Evolutionary conservation across 2,113 vertebrate genomes (phyloP).

Genomic region (Antennarius striatus): DNA sequence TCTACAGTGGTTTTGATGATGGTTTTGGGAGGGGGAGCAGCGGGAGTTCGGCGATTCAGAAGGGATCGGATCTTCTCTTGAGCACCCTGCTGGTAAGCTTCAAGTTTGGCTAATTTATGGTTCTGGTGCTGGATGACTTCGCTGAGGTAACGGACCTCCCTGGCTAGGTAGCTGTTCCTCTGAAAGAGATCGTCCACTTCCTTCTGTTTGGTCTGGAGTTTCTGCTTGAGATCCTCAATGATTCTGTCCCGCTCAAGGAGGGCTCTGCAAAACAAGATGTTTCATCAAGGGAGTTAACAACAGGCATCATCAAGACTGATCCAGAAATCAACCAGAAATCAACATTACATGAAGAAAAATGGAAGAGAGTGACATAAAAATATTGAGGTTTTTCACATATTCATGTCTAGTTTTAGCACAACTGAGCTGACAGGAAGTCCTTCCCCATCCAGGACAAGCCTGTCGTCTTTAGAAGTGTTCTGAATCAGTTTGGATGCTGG

Average conservation of each 20-base stretch:
- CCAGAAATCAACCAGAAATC: too few relatives aligned
- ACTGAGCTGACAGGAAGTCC: too few relatives aligned
- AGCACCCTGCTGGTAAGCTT: slow-evolving; percentile 61
- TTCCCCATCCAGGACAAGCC: too few relatives aligned
- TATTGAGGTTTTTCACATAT: background rate
- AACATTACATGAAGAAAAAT: too few relatives aligned
- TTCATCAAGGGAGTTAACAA: too few relatives aligned
- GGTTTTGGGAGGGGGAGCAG: slow-evolving; percentile 1
- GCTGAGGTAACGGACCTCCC: slow-evolving; percentile 47
- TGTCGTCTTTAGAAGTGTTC: background rate
- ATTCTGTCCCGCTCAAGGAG: slow-evolving; percentile 61
- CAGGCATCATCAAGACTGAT: too few relatives aligned
- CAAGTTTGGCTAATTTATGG: slow-evolving; percentile 61
- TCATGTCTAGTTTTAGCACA: too few relatives aligned
- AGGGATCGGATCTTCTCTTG: slow-evolving; percentile 59
- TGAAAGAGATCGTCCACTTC: slow-evolving; percentile 58
- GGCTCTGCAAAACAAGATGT: slow-evolving; percentile 39
- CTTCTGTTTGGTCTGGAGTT: slow-evolving; percentile 59
- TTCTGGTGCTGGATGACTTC: slow-evolving; percentile 58
- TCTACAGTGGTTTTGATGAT: slow-evolving; percentile 21
- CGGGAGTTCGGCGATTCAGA: slow-evolving; percentile 9
- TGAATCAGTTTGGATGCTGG: background rate
- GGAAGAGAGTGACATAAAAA: too few relatives aligned
- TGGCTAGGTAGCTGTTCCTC: slow-evolving; percentile 61
- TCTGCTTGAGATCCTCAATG: slow-evolving; percentile 64